Base-by-base conservation (phyloP, 2,113 vertebrate species). In the Penelope pileata region DNA sequence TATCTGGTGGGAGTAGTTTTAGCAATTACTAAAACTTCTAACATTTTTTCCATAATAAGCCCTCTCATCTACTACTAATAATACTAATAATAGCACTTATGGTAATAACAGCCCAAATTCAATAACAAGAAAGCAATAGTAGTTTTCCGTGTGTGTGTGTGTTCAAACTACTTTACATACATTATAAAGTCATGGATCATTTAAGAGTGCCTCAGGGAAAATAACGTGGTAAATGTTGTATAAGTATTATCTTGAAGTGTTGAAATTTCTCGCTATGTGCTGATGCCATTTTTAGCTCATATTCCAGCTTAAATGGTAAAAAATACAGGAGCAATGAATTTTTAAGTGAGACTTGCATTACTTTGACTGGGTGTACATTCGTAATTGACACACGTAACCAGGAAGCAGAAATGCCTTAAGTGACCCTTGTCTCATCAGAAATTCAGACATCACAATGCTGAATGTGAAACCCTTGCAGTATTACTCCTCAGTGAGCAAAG, bases 141-240 rank as follows among this genome's bases (percentile, higher is more conserved):
- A 86, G 62, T 66, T 91, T 62, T 51, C 76, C 86, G 60, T 94
- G 79, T 94, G 83, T 95, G 68, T 94, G 72, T 94, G 75, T 74
- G 50, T 84, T 87, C 77, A 85, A 93, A 75, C 72, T 74, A 91
- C 77, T 90, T 94, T 91, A 78, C 83, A 86, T 95, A 87, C 67
- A 92, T 96, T 96, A 92, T 91, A 92, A 91, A 92, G 91, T 93
- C 94, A 94, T 95, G 93, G 83, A 86, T 91, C 91, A 79, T 88
- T 95, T 90, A 82, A 60, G 63, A 87, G 62, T 64, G 79, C 95
- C 93, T 88, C 70, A 78, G 90, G 93, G 86, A 96, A 94, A 93
- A 90, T 91, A 89, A 77, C 15, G 60, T 86, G 79, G 69, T 90
- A 92, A 96, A 95, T 92, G 87, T 68, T 89, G 89, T 92, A 63